Conservation (phyloP, 2,888 invertebrate genomes). For the Willowsia nigromaculata region DNA sequence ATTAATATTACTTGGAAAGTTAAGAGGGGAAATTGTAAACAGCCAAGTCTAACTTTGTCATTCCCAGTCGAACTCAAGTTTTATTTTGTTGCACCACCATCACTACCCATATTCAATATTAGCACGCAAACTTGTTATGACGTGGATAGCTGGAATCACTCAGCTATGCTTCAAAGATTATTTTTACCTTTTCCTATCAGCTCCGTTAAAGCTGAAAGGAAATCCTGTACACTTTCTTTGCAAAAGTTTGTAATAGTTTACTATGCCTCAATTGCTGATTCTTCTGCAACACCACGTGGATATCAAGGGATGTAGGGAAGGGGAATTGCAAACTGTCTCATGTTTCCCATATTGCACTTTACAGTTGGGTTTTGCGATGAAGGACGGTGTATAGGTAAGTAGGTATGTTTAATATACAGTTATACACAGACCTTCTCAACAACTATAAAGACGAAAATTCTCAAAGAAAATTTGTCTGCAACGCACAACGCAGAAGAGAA, state of each 20-base stretch:
- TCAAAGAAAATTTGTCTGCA: background rate
- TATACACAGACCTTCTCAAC: background rate
- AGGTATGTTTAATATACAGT: background rate
- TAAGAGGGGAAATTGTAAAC: background rate
- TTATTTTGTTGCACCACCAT: background rate
- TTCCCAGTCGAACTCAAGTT: background rate
- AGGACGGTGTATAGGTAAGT: background rate
- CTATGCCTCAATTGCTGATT: background rate
- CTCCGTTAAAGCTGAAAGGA: background rate
- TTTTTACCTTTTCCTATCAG: background rate
- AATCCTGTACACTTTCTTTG: background rate
- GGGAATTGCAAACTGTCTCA: conserved; percentile 6
- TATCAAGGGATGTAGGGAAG: background rate
- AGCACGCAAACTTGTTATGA: too few species aligned
- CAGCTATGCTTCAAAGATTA: background rate
- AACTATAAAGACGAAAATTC: background rate
- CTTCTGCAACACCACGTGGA: background rate
- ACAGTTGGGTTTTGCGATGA: too few species aligned
- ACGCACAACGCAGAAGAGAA: background rate
- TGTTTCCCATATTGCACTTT: background rate
- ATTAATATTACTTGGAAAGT: background rate
- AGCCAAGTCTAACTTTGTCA: background rate
- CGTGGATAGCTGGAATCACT: background rate
- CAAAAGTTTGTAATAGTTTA: background rate
- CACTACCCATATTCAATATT: too few species aligned